Base-by-base conservation (phyloP, 2,797 vertebrate species). In the Hapalemur alaotrensis region DNA sequence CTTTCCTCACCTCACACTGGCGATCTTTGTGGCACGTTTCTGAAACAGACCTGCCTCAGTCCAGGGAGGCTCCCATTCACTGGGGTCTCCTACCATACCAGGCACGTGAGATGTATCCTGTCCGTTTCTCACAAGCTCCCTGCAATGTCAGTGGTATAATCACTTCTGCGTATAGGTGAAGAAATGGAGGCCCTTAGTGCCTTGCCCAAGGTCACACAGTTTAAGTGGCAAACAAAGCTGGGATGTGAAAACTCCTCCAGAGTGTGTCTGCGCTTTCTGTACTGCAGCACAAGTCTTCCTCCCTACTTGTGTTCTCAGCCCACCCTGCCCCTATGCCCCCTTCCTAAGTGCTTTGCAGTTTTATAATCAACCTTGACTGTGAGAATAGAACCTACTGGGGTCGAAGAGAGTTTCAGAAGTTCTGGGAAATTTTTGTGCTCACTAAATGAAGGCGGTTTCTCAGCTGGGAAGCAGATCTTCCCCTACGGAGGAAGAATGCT, bases 301-400 rank as follows among this genome's bases (percentile, higher is more conserved):
- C 17, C 76, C 86, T 78, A 5, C 84, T 78, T 59, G 69, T 48
- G 54, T 97, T 92, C 70, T 82, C 89, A 57, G 0, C 4, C n/a
- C 20, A 20, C 59, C 81, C 78, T 2, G 1, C n/a, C 73, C 84
- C 88, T 12, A 7, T 17, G 25, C 41, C 81, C 75, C 70, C 85
- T 79, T 85, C 59, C 84, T 78, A 91, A 92, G 86, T 4, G 1
- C 79, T 96, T 80, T 95, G 90, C 92, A 67, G 90, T 43, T 94
- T 96, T 89, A 89, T 91, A 96, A 96, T 95, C 86, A 88, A 73
- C 91, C 75, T 96, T 89, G 94, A 94, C 89, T 23, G 0, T 69
- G 89, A 65, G 52, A 87, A 91, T 12, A 93, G 65, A 91, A 73
- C n/a, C 67, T 73, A 79, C 73, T 75, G 70, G 92, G 90, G 46